phyloP scores from a whole-genome alignment of 2,888 invertebrate genomes.

The Dryocosmus kuriphilus region DNA sequence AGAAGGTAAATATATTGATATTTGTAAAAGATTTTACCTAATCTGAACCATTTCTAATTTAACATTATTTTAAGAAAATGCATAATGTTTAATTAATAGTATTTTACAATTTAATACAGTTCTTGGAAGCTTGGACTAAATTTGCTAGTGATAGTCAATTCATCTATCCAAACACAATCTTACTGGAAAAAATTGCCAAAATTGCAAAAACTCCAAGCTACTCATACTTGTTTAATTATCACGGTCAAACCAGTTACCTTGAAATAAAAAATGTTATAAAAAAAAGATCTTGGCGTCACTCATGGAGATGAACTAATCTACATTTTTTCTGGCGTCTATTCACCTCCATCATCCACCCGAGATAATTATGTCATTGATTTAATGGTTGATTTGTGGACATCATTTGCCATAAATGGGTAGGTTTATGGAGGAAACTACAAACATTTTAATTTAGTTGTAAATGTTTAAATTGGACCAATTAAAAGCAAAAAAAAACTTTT shows the following conservation, averaged over 20 bases:
- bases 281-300: background rate
- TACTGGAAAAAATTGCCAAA: slow-evolving; percentile 8
- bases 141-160: slow-evolving; percentile 22
- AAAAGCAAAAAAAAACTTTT: no score
- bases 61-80: no score
- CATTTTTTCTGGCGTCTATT: background rate
- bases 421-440: no score
- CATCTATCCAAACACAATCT: background rate
- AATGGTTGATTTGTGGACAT: slow-evolving; percentile 25
- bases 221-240: slow-evolving; percentile 9
- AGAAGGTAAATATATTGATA: background rate
- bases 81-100: background rate
- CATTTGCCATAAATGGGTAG: slow-evolving; percentile 22
- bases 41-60: background rate
- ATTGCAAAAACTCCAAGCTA: background rate
- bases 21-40: background rate
- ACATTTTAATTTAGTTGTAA: no score
- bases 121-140: background rate
- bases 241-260: background rate
- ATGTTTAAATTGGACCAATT: no score
- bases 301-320: slow-evolving; percentile 9
- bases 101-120: background rate
- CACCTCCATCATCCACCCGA: background rate
- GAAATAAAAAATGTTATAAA: background rate
- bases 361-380: slow-evolving; percentile 11